phyloP scores from a whole-genome alignment of 1,140 invertebrate species.

The Delia radicum region DNA sequence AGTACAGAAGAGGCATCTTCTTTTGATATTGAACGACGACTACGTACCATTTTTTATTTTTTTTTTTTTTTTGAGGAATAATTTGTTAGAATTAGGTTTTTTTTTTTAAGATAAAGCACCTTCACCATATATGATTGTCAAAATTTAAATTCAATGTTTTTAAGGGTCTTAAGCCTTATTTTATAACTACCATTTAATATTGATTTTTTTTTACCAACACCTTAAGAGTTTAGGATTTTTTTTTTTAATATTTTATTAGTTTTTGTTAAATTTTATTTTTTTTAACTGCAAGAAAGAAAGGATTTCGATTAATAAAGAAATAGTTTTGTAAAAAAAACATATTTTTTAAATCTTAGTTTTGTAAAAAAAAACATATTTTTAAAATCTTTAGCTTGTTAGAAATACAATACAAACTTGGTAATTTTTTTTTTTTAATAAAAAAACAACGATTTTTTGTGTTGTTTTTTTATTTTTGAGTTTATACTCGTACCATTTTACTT shows the following conservation, averaged over 20 bases:
- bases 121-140: background rate
- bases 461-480: no score
- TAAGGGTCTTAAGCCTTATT: background rate
- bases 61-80: constrained; percentile 2
- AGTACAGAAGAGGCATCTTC: constrained; percentile 46
- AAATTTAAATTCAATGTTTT: background rate
- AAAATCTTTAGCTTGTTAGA: no score
- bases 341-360: no score
- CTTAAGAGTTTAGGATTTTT: background rate
- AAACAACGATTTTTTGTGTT: no score
- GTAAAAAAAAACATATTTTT: no score
- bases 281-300: no score
- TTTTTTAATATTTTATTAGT: background rate
- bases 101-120: background rate
- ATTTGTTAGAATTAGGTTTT: background rate
- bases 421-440: no score
- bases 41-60: constrained; percentile 43
- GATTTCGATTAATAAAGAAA: no score
- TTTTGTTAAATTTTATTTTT: background rate
- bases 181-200: background rate
- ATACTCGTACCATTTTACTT: no score
- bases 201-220: background rate
- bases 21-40: constrained; percentile 49
- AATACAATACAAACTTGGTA: no score
- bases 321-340: no score